Evolutionary conservation across 2,888 invertebrate species (phyloP), one percentile per base, ranked within the genome.

Genomic region (Dorcus parallelipipedus): DNA sequence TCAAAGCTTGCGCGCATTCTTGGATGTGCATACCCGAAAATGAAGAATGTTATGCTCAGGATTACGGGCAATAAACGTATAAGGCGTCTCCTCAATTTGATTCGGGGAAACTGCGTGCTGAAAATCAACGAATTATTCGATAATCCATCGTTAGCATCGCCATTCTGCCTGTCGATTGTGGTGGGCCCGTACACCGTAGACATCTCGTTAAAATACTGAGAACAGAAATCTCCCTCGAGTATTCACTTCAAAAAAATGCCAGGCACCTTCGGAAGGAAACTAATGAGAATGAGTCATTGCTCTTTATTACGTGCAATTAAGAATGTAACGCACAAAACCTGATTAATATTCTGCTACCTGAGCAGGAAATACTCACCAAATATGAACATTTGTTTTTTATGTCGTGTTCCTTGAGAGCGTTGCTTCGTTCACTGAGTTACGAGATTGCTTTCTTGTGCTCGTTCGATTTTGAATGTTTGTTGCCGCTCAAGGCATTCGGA

Each of bases 111-210:
- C 10, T 55, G 56, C 23, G 59, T 42, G 49, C 55, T 52, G 56
- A 56, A 59, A 10, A 55, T 51, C 9, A 59, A 47, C 3, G 45
- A 45, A 52, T 52, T 59, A 39, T 51, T 52, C 23, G 59, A 49
- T 52, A 59, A 38, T 39, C 59, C 59, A n/a, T 59, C 49, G 9
- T 51, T 54, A 10, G 54, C 53, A 17, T 59, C 55, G 38, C 59
- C 55, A 42, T 56, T 59, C 52, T 56, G 59, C 26, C 59, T 51
- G 45, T 59, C 59, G 40, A 59, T 55, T n/a, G 59, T 59, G n/a
- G 59, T 59, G 20, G 59, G 59, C 20, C 59, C 59, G 26, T 59
- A 59, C 14, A 59, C 59, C 17, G 52, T 56, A 52, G 59, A 59
- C 59, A 59, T 59, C 38, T 55, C 51, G 10, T 26, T 9, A 45